Evolutionary conservation across 2,113 vertebrate genomes (phyloP).

Genomic region (Nothoprocta pentlandii): DNA sequence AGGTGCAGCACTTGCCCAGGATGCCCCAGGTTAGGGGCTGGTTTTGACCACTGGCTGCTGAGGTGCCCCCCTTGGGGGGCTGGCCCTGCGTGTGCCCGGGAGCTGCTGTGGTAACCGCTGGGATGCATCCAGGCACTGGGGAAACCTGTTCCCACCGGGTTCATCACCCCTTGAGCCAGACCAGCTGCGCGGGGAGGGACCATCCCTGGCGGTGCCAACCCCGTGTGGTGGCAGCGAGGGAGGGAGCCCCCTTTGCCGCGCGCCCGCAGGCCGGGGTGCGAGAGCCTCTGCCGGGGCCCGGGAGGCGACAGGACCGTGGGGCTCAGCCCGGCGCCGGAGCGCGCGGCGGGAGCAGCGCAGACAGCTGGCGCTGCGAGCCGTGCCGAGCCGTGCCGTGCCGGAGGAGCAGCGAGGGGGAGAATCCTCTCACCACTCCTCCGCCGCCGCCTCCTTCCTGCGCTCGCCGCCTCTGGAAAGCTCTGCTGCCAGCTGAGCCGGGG

Average conservation of each 20-base stretch:
- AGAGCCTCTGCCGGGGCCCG: too few relatives aligned
- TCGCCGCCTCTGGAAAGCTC: not conserved
- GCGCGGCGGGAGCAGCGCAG: slow-evolving; percentile 70
- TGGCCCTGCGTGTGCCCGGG: too few relatives aligned
- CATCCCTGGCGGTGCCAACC: not conserved
- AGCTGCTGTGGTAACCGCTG: not conserved
- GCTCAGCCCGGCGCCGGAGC: slow-evolving; percentile 65
- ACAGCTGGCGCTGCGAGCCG: slow-evolving; percentile 61
- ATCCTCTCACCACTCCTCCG: not conserved
- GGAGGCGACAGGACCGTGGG: slow-evolving; percentile 81
- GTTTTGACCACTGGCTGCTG: accelerated
- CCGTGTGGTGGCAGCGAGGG: not conserved
- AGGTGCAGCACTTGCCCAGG: not conserved
- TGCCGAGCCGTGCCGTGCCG: not conserved
- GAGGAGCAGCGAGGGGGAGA: not conserved
- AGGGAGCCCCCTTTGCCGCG: too few relatives aligned
- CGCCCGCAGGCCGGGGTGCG: too few relatives aligned
- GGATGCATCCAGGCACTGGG: not conserved
- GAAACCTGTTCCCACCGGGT: not conserved
- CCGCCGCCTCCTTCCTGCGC: not conserved
- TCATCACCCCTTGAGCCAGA: not conserved
- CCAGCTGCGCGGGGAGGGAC: not conserved
- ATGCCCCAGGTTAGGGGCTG: accelerated
- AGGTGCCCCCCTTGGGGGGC: not conserved
- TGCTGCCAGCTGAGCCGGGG: slow-evolving; percentile 6